Evolutionary conservation across 2,888 invertebrate species (phyloP), one percentile per base, ranked within the genome.

Genomic region (Danaus chrysippus): DNA sequence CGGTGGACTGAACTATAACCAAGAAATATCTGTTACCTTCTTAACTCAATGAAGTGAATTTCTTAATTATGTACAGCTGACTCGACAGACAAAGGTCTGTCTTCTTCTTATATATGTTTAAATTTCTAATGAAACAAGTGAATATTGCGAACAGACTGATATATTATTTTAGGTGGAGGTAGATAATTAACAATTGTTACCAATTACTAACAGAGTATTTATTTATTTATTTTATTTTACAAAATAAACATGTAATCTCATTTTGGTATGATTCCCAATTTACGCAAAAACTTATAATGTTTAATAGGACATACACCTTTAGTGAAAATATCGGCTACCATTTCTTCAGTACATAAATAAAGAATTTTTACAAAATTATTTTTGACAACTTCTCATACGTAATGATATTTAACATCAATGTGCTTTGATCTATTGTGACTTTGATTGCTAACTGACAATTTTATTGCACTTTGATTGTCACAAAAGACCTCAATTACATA

Each of bases 401-500:
- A 61, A 23, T 64, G 57, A 61, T 44, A 64, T 46, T 42, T 34
- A 15, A 61, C 58, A 64, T 59, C 61, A 52, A 61, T 61, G 52
- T 59, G 59, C 56, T 61, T 61, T 13, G 64, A 62, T 59, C 54
- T 63, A n/a, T n/a, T n/a, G n/a, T 62, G 59, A 59, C 55, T 43
- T 43, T 61, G 54, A 59, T 59, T 49, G 58, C 44, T 63, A 46
- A 49, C 41, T 42, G 62, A 44, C 53, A 66, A 63, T 56, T 65
- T 68, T 56, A 60, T 41, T 43, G 63, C 65, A 65, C 62, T 65
- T 54, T 65, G 68, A 23, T 66, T 66, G 49, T 63, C 66, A 61
- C 59, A 54, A 59, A 59, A 58, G 5, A 66, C 44, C 17, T 44
- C 49, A 54, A 66, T 55, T 13, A 52, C 54, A 58, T 59, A 10